Evolutionary conservation across 2,888 invertebrate species (phyloP), one percentile per base, ranked within the genome.

Genomic region (Eremobia ochroleuca): DNA sequence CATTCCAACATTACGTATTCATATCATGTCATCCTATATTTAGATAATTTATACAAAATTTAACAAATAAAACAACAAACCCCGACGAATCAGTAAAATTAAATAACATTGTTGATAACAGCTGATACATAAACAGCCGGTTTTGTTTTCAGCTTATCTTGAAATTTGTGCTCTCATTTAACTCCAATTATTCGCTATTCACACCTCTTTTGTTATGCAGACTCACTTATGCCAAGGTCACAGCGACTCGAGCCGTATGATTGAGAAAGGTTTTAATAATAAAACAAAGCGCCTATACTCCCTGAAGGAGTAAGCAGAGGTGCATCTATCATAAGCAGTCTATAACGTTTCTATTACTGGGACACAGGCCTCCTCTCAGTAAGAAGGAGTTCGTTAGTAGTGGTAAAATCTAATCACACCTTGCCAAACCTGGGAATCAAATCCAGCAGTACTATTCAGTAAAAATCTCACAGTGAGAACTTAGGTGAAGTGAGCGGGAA

Each of bases 101-200:
- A 52, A 61, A 76, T 72, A 31, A 58, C 71, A 68, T 46, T 34
- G 28, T 66, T 59, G 68, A 81, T 81, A 76, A 65, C 76, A 81
- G 77, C 81, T 85, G 81, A 81, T 72, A 70, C 77, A 85, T 59
- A 70, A 72, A 81, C 77, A 83, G 81, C 61, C 58, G 61, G 65
- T 59, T 75, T 74, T 85, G 62, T 77, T 79, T 74, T 65, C 59
- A 43, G 40, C 31, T 59, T 65, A 76, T 77, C 76, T 34, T 55
- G 34, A 49, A 71, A 71, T 65, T 77, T 58, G n/a, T 67, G n/a
- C 70, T 61, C 34, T 71, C 70, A 66, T 58, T 86, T 73, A 61
- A 62, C 55, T 74, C 52, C 65, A 86, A 81, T 85, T 86, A 77
- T 77, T 31, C 55, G 46, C 34, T 73, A 71, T 79, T 76, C 52